Evolutionary conservation across 2,888 invertebrate species (phyloP).

Genomic region (Micropterix aruncella): DNA sequence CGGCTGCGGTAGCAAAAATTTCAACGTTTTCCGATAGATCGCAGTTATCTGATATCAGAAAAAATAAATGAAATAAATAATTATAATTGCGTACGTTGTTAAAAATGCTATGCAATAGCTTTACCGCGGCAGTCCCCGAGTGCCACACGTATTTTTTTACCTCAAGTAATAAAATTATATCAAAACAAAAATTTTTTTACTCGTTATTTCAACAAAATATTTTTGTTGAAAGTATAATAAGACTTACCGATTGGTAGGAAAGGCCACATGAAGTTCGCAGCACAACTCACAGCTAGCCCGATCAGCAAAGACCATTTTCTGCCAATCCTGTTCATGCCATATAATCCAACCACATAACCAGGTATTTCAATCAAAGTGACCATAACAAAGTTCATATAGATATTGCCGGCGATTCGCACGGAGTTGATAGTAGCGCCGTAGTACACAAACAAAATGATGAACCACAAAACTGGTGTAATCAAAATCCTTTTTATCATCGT

Average conservation of each 20-base stretch:
- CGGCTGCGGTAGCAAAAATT: no score
- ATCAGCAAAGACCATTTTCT: constrained; percentile 23
- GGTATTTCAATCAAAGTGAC: constrained; percentile 36
- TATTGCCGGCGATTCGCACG: constrained; percentile 37
- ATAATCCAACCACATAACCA: constrained; percentile 27
- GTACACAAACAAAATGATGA: constrained; percentile 41
- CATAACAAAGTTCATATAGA: constrained; percentile 40
- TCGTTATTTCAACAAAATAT: no score
- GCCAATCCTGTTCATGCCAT: constrained; percentile 25
- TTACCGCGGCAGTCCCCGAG: no score
- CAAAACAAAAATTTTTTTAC: no score
- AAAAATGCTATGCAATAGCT: no score
- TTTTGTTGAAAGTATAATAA: no score
- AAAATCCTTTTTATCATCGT: constrained; percentile 26
- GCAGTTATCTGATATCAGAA: no score
- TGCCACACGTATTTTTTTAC: no score
- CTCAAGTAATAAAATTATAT: no score
- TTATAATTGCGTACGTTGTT: no score
- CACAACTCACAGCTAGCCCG: constrained; percentile 27
- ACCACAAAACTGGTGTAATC: constrained; percentile 38
- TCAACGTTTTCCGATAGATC: no score
- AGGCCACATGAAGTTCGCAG: constrained; percentile 29
- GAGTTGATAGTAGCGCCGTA: constrained; percentile 43
- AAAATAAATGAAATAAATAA: no score
- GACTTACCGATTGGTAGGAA: constrained; percentile 24